Percentiles rank a stretch among this genome's conserved stretches.
phyloP scores from a whole-genome alignment of 1,140 invertebrate species.

The Pogonomyrmex barbatus region DNA sequence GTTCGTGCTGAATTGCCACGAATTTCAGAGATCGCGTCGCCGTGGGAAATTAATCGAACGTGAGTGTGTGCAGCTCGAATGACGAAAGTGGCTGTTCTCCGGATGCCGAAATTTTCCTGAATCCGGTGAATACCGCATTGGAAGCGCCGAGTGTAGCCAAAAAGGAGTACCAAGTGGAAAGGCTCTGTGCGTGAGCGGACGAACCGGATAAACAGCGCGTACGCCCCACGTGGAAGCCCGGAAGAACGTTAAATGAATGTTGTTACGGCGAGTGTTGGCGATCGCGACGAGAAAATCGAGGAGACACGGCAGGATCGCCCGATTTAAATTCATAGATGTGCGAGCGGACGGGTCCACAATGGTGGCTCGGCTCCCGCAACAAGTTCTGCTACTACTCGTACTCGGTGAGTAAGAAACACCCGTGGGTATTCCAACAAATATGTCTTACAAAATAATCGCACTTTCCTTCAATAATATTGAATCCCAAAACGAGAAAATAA shows the following conservation, averaged over 20 bases:
- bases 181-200: neutral
- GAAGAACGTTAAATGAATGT: slow-evolving; percentile 80
- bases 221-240: slow-evolving; percentile 41
- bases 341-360: slow-evolving; percentile 82
- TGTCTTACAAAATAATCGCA: neutral
- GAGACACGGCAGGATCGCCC: slow-evolving; percentile 74
- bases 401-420: slow-evolving; percentile 80
- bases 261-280: slow-evolving; percentile 76
- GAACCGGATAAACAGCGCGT: neutral
- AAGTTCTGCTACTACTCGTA: slow-evolving; percentile 84
- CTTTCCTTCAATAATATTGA: slow-evolving; percentile 1
- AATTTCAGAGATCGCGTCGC: slow-evolving; percentile 38
- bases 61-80: slow-evolving; percentile 31
- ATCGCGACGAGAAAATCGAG: slow-evolving; percentile 79
- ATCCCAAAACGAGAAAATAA: neutral
- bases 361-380: slow-evolving; percentile 84
- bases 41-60: slow-evolving; percentile 47
- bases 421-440: slow-evolving; percentile 1
- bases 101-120: neutral
- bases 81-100: slow-evolving; percentile 44
- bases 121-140: neutral
- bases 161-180: neutral
- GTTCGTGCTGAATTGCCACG: slow-evolving; percentile 25
- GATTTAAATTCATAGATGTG: slow-evolving; percentile 84
- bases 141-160: neutral